Conservation (phyloP, 30 jellyfish, hydroid and myxozoan genomes). For the Pelagia noctiluca region DNA sequence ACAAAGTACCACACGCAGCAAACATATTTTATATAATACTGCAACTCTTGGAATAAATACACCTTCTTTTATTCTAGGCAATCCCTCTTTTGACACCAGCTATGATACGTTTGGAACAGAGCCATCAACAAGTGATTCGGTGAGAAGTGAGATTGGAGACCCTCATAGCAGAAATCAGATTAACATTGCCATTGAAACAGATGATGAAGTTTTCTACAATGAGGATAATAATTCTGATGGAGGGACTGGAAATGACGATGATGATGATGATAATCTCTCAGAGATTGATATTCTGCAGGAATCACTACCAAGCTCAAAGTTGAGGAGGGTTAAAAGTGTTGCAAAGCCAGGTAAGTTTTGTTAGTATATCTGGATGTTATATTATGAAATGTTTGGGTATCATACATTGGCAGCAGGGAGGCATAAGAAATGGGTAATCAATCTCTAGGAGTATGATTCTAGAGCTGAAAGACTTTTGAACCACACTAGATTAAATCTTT, state of each 20-base stretch:
- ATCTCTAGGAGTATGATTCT: neutral
- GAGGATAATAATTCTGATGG: conserved; percentile 15
- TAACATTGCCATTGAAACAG: neutral
- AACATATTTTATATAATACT: neutral
- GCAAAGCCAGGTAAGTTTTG: conserved; percentile 58
- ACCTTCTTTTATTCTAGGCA: conserved; percentile 10
- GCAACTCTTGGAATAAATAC: neutral
- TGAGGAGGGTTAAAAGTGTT: conserved; percentile 48
- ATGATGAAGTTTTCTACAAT: neutral
- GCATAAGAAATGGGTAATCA: too few species aligned
- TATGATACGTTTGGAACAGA: conserved; percentile 18
- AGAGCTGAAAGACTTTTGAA: too few species aligned
- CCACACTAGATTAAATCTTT: neutral
- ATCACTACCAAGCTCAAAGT: conserved; percentile 65
- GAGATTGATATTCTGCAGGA: conserved; percentile 36
- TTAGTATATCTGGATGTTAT: neutral
- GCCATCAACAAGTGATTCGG: neutral
- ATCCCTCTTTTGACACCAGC: conserved; percentile 37
- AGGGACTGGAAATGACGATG: too few species aligned
- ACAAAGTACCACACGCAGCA: neutral
- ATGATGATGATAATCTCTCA: conserved; percentile 28
- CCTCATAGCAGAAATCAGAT: conserved; percentile 13
- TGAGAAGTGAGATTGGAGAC: neutral
- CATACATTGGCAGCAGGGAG: too few species aligned
- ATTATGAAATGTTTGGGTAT: neutral